Conservation (phyloP, 2,113 vertebrate species). For the Zootoca vivipara region DNA sequence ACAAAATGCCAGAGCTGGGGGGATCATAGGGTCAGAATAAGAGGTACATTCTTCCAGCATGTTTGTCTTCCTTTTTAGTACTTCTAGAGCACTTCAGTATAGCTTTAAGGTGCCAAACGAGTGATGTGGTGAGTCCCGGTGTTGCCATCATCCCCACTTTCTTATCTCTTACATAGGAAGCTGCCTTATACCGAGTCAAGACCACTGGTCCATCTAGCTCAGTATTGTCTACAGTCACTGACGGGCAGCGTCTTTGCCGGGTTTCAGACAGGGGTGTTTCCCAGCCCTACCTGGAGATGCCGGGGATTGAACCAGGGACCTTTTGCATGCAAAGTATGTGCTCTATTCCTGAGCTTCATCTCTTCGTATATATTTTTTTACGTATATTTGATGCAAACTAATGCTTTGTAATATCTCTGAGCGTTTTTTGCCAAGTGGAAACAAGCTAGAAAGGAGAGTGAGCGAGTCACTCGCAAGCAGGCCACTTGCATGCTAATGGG, state of each 20-base stretch:
- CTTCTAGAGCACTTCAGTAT: rapidly evolving
- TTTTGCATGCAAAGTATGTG: not conserved
- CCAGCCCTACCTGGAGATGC: not conserved
- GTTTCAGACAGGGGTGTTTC: not conserved
- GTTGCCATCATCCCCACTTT: not conserved
- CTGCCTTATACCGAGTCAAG: not conserved
- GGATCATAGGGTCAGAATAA: not conserved
- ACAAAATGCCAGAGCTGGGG: not conserved
- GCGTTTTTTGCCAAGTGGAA: not conserved
- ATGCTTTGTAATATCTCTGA: not conserved
- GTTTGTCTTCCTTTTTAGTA: not conserved
- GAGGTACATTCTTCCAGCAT: not conserved
- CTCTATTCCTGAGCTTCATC: not conserved
- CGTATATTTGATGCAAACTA: conserved; percentile 12
- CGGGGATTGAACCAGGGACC: not conserved
- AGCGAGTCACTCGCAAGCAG: not conserved
- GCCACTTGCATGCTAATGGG: not conserved
- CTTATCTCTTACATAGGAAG: not conserved
- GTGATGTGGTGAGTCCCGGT: not conserved
- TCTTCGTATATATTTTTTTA: conserved; percentile 17
- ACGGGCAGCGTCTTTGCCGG: not conserved
- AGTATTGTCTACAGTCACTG: not conserved
- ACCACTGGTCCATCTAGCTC: not conserved
- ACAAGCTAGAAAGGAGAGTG: not conserved
- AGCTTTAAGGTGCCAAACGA: not conserved